Evolutionary conservation across 2,888 invertebrate genomes (phyloP).

Genomic region (Helleia helle): DNA sequence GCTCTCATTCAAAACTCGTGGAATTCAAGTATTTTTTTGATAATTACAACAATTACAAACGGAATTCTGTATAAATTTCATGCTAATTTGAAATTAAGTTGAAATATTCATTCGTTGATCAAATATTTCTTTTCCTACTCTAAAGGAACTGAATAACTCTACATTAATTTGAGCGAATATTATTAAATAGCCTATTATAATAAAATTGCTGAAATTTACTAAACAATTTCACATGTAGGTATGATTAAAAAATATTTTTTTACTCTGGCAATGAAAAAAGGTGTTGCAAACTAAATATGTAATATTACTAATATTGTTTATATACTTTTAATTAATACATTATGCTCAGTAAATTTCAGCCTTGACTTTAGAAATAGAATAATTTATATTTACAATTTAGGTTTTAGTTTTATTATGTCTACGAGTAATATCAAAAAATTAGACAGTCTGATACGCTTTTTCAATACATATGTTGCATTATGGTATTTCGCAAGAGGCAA

Average conservation of each 20-base stretch:
- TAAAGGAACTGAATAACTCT: constrained; percentile 64
- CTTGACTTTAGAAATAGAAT: constrained; percentile 1
- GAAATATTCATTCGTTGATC: background rate
- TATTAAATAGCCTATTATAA: constrained; percentile 4
- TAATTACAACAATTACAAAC: too few relatives aligned
- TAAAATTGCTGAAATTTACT: background rate
- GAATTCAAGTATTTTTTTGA: too few relatives aligned
- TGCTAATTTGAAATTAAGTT: background rate
- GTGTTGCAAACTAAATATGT: background rate
- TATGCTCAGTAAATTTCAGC: constrained; percentile 1
- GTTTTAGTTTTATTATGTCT: background rate
- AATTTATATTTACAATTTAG: constrained; percentile 9
- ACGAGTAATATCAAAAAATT: background rate
- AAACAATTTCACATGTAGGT: background rate
- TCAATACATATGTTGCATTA: too few relatives aligned
- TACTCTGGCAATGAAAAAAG: background rate
- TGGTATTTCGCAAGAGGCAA: too few relatives aligned
- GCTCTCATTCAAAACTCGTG: too few relatives aligned
- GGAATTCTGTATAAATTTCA: too few relatives aligned
- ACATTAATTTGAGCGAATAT: constrained; percentile 47
- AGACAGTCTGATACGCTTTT: background rate
- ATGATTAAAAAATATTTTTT: background rate
- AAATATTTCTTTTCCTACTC: constrained; percentile 29
- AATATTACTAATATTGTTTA: too few relatives aligned
- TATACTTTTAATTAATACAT: background rate